Evolutionary conservation across 64 coral and sea anemone genomes (phyloP), one percentile per base, ranked within the genome.

Genomic region (Hydrozoanthus tunicans): DNA sequence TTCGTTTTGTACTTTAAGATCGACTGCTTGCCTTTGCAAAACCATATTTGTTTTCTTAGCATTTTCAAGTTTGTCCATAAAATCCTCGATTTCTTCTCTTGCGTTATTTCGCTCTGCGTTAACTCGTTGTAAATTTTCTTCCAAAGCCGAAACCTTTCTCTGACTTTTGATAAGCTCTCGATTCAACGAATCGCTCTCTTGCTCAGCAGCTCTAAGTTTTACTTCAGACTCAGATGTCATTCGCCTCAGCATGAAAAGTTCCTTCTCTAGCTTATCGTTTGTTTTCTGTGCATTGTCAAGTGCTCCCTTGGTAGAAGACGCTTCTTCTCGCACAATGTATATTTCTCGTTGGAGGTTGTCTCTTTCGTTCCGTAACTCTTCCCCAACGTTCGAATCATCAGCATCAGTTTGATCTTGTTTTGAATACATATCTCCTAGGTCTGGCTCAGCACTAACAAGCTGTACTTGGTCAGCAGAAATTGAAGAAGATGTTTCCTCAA

Each of bases 181-280:
- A 92, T 98, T 98, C n/a, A 98, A 84, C 52, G 90, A 92, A 79
- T 95, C 94, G 62, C 93, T 98, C 68, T 98, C 96, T 73, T 95
- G 90, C 43, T 92, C 94, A 51, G 95, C 80, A 71, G 91, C 89
- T 76, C 92, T 98, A 1, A 93, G 78, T 75, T 91, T 91, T 59
- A 93, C 77, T n/a, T 93, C 89, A 32, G 91, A 90, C 56, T 98
- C 96, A 53, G 93, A 86, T 9, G 83, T 75, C 15, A 95, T 83
- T 78, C 81, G 91, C 57, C 92, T 90, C 20, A 98, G 61, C 62
- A 73, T 80, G 78, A 90, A 93, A n/a, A 91, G 81, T 80, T 98
- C 91, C 54, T 98, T 98, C 77, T 95, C 96, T 5, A 98, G 63
- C 12, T 93, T 92, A 51, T 98, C 94, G 66, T 94, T 98, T 58